phyloP scores from a whole-genome alignment of 2,888 invertebrate genomes.

The Nezara viridula region DNA sequence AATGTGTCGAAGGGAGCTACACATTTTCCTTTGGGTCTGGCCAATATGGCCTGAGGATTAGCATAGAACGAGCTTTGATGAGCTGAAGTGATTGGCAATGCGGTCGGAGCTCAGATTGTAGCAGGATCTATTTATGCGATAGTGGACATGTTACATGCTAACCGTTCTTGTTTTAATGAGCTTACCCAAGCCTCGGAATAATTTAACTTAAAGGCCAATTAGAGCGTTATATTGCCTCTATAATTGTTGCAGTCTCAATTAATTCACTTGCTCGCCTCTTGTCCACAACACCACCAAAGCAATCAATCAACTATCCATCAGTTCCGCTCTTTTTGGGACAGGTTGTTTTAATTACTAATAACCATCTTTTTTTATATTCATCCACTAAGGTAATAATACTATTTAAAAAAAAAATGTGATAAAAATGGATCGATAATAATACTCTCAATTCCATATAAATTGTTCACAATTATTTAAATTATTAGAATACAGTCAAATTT shows the following conservation, averaged over 20 bases:
- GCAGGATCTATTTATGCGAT: neutral
- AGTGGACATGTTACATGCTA: conserved; percentile 10
- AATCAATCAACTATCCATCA: neutral
- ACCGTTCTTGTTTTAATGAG: conserved; percentile 29
- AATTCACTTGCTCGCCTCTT: neutral
- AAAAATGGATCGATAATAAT: too few relatives aligned
- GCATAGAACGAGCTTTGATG: neutral
- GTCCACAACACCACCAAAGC: neutral
- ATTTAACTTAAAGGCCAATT: neutral
- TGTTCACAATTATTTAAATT: too few relatives aligned
- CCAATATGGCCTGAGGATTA: neutral
- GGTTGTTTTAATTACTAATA: neutral
- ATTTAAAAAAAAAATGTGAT: too few relatives aligned
- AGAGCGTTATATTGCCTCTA: neutral
- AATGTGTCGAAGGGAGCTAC: neutral
- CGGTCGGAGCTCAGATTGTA: neutral
- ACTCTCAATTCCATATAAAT: too few relatives aligned
- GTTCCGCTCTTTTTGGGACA: neutral
- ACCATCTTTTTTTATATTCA: neutral
- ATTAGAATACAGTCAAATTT: too few relatives aligned
- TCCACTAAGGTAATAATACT: too few relatives aligned
- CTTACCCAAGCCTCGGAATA: neutral
- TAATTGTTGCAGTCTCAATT: conserved; percentile 5
- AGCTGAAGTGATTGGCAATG: neutral
- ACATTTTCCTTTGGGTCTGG: neutral